phyloP scores from a whole-genome alignment of 2,113 vertebrate species.

The Platysternon megacephalum region DNA sequence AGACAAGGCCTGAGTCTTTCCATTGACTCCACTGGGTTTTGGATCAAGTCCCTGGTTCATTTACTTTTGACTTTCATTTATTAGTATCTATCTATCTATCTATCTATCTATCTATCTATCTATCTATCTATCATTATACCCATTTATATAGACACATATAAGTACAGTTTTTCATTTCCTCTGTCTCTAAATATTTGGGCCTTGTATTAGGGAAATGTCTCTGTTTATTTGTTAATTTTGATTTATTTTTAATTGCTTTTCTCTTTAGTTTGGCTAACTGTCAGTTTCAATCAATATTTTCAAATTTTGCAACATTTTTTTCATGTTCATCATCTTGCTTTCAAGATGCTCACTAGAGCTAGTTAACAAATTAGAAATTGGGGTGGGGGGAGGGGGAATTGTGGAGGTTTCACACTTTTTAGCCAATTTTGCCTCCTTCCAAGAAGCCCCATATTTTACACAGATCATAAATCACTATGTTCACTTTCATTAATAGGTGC shows the following conservation, averaged over 20 bases:
- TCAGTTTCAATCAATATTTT: slow-evolving; percentile 66
- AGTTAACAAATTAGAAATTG: not conserved
- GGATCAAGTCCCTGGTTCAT: not conserved
- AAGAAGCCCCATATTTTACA: not conserved
- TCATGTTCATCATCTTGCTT: slow-evolving; percentile 64
- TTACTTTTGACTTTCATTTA: not conserved
- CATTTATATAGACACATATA: accelerated
- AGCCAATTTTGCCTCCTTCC: not conserved
- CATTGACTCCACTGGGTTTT: not conserved
- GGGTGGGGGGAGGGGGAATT: not conserved
- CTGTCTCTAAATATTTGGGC: slow-evolving; percentile 15
- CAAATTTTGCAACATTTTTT: slow-evolving; percentile 48
- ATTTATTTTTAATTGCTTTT: slow-evolving; percentile 56
- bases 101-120: not conserved
- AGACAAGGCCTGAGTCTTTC: not conserved
- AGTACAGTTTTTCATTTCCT: not conserved
- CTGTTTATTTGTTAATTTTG: slow-evolving; percentile 30
- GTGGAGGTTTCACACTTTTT: not conserved
- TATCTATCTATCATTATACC: not conserved
- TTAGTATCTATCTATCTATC: not conserved
- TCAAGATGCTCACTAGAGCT: slow-evolving; percentile 53
- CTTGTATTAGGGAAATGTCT: slow-evolving; percentile 27
- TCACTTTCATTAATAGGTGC: not conserved
- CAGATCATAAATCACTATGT: not conserved
- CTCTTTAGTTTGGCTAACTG: slow-evolving; percentile 58